phyloP scores from a whole-genome alignment of 2,888 invertebrate species.

The Penaeus monodon region DNA sequence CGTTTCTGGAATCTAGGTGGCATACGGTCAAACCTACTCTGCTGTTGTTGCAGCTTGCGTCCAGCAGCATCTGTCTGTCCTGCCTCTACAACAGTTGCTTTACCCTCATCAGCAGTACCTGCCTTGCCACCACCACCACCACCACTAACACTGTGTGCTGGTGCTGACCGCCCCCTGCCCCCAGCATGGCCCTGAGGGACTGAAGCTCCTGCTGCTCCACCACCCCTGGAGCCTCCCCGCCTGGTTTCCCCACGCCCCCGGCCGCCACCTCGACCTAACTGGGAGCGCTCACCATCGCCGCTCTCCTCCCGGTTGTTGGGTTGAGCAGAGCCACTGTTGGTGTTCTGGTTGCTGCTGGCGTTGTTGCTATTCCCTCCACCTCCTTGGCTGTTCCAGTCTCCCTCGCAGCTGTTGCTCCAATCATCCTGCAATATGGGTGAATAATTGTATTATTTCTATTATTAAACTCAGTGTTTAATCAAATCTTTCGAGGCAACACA shows the following conservation, averaged over 20 bases:
- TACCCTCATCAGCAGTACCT: conserved; percentile 37
- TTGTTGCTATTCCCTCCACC: conserved; percentile 10
- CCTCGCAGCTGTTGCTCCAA: conserved; percentile 49
- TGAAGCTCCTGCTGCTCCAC: conserved; percentile 43
- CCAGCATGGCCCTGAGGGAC: conserved; percentile 47
- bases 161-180: conserved; percentile 47
- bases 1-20: conserved; percentile 66
- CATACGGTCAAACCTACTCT: conserved; percentile 65
- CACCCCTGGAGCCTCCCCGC: conserved; percentile 58
- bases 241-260: conserved; percentile 58
- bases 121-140: conserved; percentile 37
- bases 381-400: conserved; percentile 31
- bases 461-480: no score
- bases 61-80: conserved; percentile 32
- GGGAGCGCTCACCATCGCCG: conserved; percentile 58
- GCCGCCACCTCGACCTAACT: conserved; percentile 61
- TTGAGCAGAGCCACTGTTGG: conserved; percentile 42
- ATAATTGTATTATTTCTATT: no score
- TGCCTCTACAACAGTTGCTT: conserved; percentile 25
- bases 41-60: conserved; percentile 42
- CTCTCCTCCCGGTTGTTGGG: conserved; percentile 51
- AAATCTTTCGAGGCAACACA: background rate
- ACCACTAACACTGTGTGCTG: conserved; percentile 35
- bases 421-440: conserved; percentile 38
- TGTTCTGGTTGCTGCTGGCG: conserved; percentile 27